Evolutionary conservation across 1,140 invertebrate species (phyloP).

Genomic region (Agrypnia vestita): DNA sequence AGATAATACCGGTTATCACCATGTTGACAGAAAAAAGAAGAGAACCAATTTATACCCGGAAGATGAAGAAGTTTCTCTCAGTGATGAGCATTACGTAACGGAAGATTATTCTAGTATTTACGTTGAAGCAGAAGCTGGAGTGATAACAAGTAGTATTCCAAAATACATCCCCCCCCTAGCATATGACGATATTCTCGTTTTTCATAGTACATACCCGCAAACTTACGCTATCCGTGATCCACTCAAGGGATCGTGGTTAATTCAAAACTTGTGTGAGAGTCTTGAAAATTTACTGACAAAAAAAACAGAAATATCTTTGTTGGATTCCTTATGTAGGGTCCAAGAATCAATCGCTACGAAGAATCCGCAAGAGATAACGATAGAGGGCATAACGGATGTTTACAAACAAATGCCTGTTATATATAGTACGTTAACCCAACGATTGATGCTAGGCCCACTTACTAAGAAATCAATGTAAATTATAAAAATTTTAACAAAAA

Average conservation of each 20-base stretch:
- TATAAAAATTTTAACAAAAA: no score
- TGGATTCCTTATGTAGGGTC: not conserved
- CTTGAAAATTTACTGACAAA: conserved; percentile 7
- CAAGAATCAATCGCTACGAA: conserved; percentile 6
- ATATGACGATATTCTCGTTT: conserved; percentile 11
- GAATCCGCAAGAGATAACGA: not conserved
- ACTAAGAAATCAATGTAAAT: no score
- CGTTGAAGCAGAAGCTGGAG: not conserved
- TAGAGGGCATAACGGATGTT: no score
- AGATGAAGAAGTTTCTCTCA: no score
- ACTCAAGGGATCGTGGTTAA: conserved; percentile 14
- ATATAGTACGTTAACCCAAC: conserved; percentile 20
- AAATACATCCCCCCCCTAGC: not conserved
- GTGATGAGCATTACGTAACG: no score
- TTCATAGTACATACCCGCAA: conserved; percentile 17
- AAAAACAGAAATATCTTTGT: not conserved
- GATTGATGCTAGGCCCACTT: not conserved
- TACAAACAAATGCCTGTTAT: conserved; percentile 38
- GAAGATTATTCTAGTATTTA: no score
- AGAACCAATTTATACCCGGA: no score
- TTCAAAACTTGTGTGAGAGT: conserved; percentile 10
- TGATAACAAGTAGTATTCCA: no score
- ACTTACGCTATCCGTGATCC: not conserved
- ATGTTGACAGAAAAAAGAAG: no score
- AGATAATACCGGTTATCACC: not conserved